phyloP scores from a whole-genome alignment of 2,797 vertebrate genomes.

The Pipistrellus kuhlii region DNA sequence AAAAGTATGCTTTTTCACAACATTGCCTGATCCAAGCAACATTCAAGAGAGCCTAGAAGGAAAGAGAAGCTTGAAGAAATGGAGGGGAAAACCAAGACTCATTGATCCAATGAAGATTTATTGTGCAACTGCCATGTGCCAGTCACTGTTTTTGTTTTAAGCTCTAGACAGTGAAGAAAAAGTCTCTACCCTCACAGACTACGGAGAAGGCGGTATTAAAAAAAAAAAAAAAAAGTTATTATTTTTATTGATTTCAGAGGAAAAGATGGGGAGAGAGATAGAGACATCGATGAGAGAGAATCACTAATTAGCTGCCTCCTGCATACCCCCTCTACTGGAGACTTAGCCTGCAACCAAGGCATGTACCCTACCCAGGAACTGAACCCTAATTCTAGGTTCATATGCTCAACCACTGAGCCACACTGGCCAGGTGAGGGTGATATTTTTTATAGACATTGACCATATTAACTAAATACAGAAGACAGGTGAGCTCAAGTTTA shows the following conservation, averaged over 20 bases:
- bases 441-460: neutral
- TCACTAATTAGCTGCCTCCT: too few species aligned
- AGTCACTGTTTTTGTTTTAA: neutral
- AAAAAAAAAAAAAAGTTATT: too few species aligned
- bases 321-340: too few species aligned
- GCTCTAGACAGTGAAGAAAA: neutral
- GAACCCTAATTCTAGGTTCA: too few species aligned
- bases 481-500: neutral
- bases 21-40: neutral
- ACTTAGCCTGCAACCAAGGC: too few species aligned
- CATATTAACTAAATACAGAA: neutral
- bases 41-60: neutral
- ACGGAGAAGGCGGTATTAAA: neutral
- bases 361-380: too few species aligned
- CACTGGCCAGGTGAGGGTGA: neutral
- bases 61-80: neutral
- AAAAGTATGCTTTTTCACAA: neutral
- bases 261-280: too few species aligned
- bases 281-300: too few species aligned
- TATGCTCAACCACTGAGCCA: too few species aligned
- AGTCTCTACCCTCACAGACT: neutral
- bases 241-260: too few species aligned
- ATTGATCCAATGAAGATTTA: neutral
- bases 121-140: neutral
- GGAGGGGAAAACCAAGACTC: neutral